Conservation (phyloP, 2,888 invertebrate species). For the Drosophila robusta region DNA sequence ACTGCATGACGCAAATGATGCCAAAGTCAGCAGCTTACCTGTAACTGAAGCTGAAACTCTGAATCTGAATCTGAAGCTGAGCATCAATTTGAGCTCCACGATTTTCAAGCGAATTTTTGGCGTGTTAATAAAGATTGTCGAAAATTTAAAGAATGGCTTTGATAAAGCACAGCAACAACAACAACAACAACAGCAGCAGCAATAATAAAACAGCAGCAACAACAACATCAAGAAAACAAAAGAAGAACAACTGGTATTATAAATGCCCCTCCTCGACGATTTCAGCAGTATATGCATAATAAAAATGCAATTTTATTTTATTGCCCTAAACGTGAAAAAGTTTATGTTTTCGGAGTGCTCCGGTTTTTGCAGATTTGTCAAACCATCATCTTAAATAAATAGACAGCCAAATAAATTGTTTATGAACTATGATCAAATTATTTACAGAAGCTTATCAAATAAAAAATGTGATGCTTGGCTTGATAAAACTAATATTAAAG, state of each 20-base stretch:
- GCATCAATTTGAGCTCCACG: constrained; percentile 16
- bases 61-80: constrained; percentile 16
- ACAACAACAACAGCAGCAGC: constrained; percentile 21
- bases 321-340: constrained; percentile 18
- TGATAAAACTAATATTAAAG: too few relatives aligned
- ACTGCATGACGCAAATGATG: constrained; percentile 73
- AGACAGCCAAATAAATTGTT: neutral
- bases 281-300: constrained; percentile 33
- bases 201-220: constrained; percentile 28
- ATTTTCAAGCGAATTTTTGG: constrained; percentile 58
- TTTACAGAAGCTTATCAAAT: neutral
- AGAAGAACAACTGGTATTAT: constrained; percentile 64
- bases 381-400: neutral
- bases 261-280: constrained; percentile 42
- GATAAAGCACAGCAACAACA: constrained; percentile 40
- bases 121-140: constrained; percentile 67
- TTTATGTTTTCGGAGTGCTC: neutral
- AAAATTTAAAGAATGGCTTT: constrained; percentile 61
- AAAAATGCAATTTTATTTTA: constrained; percentile 64
- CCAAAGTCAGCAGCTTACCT: constrained; percentile 60
- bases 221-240: constrained; percentile 27
- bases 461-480: neutral
- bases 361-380: neutral
- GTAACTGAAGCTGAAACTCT: constrained; percentile 50
- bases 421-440: neutral